phyloP scores from a whole-genome alignment of 2,888 invertebrate genomes.

The Ectemnius continuus region DNA sequence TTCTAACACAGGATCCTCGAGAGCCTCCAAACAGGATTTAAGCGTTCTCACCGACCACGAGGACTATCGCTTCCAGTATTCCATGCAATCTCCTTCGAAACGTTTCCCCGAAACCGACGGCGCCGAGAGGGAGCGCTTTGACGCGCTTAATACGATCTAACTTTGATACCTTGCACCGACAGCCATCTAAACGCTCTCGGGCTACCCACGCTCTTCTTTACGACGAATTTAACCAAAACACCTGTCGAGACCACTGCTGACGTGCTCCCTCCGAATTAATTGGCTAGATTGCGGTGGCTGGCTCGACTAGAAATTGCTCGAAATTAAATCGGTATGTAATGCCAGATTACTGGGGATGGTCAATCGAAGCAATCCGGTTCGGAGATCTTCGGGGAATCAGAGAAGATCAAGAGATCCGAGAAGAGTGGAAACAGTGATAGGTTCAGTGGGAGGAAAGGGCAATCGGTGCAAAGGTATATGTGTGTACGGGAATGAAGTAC shows the following conservation, averaged over 20 bases:
- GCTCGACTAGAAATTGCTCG: neutral
- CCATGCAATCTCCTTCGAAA: constrained; percentile 46
- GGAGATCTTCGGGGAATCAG: neutral
- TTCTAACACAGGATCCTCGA: constrained; percentile 67
- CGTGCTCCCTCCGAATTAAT: neutral
- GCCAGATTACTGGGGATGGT: neutral
- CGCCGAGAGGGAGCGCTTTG: neutral
- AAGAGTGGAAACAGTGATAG: constrained; percentile 20
- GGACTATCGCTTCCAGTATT: constrained; percentile 54
- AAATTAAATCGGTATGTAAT: neutral
- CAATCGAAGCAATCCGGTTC: constrained; percentile 10
- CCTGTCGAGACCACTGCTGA: neutral
- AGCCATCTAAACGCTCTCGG: neutral
- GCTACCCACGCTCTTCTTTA: neutral
- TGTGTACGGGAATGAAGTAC: no score
- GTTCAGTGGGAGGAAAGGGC: constrained; percentile 24
- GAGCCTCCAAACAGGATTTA: constrained; percentile 67
- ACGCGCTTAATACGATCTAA: neutral
- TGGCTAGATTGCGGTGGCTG: neutral
- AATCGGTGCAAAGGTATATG: constrained; percentile 15
- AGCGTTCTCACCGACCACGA: constrained; percentile 58
- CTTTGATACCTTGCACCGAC: no score
- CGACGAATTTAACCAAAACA: neutral
- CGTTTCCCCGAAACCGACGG: constrained; percentile 14
- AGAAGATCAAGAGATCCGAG: constrained; percentile 14